Evolutionary conservation across 2,113 vertebrate species (phyloP), one percentile per base, ranked within the genome.

Genomic region (Gavialis gangeticus): DNA sequence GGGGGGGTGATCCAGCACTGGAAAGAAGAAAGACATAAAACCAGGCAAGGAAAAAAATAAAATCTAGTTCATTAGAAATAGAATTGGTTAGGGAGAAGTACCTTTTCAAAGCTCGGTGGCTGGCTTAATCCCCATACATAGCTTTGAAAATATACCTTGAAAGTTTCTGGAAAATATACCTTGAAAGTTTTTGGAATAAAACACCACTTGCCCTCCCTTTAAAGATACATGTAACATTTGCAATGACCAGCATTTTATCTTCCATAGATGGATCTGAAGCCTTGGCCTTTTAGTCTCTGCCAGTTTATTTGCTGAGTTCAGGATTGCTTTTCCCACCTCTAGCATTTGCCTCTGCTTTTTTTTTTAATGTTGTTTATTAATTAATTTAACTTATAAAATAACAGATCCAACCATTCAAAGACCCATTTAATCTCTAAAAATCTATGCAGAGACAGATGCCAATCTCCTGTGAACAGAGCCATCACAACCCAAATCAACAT

Each of bases 141-240:
- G 88, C 96, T 97, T 96, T 97, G 91, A 96, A 95, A 95, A 95
- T 89, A 88, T n/a, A 62, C 18, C n/a, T n/a, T n/a, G n/a, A n/a
- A n/a, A n/a, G n/a, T n/a, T n/a, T n/a, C n/a, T n/a, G n/a, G n/a
- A n/a, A n/a, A n/a, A n/a, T n/a, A n/a, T n/a, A n/a, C n/a, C n/a
- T n/a, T n/a, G n/a, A n/a, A n/a, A n/a, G n/a, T n/a, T 66, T 95
- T 84, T 21, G 3, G 46, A 87, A 87, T 96, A 91, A 95, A 93
- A 66, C 14, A n/a, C 86, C 67, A 27, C 34, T 95, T 95, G 94
- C 92, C 94, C 59, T 93, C 34, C 21, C 56, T 73, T 34, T 88
- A 93, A 91, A 10, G 37, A 4, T 73, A 63, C 66, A 92, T 0
- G 25, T 67, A 85, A 94, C 71, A 67, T 64, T 95, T 93, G 55